These are phyloP conservation scores for Timema podura DNA, from an alignment of 2,888 invertebrate species.

Conservation along the genomic window DNA sequence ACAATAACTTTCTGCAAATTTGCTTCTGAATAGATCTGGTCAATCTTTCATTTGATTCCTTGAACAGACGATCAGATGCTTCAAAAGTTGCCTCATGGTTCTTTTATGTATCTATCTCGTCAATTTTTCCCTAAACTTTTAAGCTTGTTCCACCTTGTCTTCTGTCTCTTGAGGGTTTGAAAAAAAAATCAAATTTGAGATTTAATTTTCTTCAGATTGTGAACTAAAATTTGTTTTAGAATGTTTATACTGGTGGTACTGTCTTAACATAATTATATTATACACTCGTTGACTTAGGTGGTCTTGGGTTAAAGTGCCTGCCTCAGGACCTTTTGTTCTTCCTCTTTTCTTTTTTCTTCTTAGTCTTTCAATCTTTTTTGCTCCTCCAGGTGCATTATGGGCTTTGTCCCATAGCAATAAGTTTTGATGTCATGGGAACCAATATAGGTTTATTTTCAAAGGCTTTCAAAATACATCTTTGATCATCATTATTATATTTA, in stretches of 20 bases:
- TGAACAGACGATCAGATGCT: background rate
- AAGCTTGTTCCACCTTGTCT: background rate
- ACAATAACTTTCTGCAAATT: slow-evolving; percentile 7
- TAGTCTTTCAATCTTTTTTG: background rate
- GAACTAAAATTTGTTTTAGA: too few species aligned
- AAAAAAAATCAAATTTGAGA: too few species aligned
- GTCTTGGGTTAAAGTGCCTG: too few species aligned
- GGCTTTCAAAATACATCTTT: too few species aligned
- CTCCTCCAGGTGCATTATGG: background rate
- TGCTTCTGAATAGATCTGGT: background rate
- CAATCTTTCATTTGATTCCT: too few species aligned
- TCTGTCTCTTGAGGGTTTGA: background rate
- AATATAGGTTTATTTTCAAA: too few species aligned
- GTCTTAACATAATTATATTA: too few species aligned
- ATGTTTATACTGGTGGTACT: too few species aligned
- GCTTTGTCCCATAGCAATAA: background rate
- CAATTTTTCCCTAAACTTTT: background rate
- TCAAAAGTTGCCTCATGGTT: background rate
- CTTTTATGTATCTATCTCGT: background rate
- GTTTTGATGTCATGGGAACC: background rate
- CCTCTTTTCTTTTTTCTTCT: background rate
- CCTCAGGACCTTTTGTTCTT: background rate
- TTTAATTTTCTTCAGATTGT: too few species aligned
- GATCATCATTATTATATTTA: background rate
- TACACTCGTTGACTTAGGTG: too few species aligned